A percentile compares a stretch with the other conserved stretches of the same genome.
Conservation (phyloP, 1,140 invertebrate species). For the Holotrichia oblita region DNA sequence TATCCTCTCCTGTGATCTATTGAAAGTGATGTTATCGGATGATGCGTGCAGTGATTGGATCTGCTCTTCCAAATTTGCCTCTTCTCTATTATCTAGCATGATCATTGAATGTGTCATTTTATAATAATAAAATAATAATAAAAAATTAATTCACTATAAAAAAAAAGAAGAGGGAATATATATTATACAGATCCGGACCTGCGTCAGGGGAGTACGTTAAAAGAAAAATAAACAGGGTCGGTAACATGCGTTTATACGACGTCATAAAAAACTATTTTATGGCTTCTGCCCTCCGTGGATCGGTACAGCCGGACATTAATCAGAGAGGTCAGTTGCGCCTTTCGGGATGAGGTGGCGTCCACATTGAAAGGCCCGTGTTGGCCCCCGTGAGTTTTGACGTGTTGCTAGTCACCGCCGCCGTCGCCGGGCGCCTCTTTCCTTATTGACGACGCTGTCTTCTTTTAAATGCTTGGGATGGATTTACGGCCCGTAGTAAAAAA, state of each 20-base stretch:
- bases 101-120: no score
- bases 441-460: slow-evolving; percentile 13
- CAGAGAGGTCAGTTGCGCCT: slow-evolving; percentile 25
- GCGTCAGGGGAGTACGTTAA: background rate
- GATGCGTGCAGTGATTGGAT: no score
- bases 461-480: slow-evolving; percentile 5
- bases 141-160: no score
- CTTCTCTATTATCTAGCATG: no score
- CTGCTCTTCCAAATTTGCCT: no score
- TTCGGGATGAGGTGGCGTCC: background rate
- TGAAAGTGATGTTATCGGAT: no score
- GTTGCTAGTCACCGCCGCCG: background rate
- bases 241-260: slow-evolving; percentile 35
- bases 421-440: background rate
- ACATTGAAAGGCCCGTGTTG: background rate
- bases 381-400: slow-evolving; percentile 5
- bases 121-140: no score
- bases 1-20: no score
- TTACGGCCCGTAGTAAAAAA: background rate
- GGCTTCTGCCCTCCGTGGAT: background rate
- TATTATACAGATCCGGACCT: background rate
- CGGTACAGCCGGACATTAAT: slow-evolving; percentile 26
- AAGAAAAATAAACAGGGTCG: slow-evolving; percentile 21
- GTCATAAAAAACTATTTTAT: slow-evolving; percentile 34
- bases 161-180: no score